Conservation (phyloP, 2,888 invertebrate genomes). For the Scaptomyza cyrtandrae region DNA sequence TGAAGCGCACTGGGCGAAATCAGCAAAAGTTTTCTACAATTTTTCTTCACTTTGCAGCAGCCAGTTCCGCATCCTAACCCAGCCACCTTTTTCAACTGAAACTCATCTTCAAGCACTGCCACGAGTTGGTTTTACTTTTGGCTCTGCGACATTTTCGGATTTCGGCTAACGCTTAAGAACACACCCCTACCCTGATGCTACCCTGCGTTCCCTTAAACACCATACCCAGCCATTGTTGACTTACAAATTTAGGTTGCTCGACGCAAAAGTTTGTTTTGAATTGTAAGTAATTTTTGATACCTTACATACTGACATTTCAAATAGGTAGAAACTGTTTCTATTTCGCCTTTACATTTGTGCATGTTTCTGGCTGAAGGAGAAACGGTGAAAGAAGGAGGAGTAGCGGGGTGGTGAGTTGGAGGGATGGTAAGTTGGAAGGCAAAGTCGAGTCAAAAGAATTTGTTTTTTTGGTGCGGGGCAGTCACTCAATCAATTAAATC, state of each 20-base stretch:
- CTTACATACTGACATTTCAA: constrained; percentile 62
- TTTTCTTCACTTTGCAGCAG: constrained; percentile 77
- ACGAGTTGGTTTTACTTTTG: constrained; percentile 63
- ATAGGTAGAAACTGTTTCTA: constrained; percentile 52
- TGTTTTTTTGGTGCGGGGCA: constrained; percentile 22
- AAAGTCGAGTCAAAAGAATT: constrained; percentile 6
- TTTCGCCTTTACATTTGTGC: constrained; percentile 7
- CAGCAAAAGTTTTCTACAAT: constrained; percentile 79
- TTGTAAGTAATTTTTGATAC: constrained; percentile 79
- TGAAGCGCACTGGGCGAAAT: constrained; percentile 81
- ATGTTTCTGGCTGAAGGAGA: neutral
- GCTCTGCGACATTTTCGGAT: constrained; percentile 77
- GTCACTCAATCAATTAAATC: constrained; percentile 75
- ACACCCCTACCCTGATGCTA: constrained; percentile 3
- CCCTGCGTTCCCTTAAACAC: neutral
- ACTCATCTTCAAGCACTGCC: constrained; percentile 25
- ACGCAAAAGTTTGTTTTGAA: constrained; percentile 78
- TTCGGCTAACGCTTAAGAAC: constrained; percentile 65
- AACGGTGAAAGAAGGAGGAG: neutral
- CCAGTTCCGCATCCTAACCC: constrained; percentile 19
- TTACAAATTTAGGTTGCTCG: constrained; percentile 78
- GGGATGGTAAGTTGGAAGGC: neutral
- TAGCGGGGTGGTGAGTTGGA: neutral
- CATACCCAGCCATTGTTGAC: constrained; percentile 65
- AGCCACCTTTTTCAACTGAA: neutral